Conservation (phyloP, 2,797 vertebrate genomes). For the Uromys caudimaculatus region DNA sequence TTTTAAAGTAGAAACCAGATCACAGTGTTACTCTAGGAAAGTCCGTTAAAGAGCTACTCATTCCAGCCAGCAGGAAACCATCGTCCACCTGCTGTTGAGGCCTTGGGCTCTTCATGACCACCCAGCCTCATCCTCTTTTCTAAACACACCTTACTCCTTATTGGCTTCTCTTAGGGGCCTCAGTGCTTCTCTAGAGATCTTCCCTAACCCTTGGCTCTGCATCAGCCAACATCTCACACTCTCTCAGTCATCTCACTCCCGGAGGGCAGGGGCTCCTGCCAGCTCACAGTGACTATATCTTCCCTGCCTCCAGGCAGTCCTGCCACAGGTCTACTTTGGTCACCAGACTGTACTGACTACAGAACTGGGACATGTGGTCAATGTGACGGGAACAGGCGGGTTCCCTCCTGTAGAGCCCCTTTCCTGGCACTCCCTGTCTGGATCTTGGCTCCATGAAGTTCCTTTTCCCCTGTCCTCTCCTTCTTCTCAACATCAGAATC, state of each 20-base stretch:
- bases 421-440: background rate
- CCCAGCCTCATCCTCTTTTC: background rate
- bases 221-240: no score
- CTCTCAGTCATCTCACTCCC: background rate
- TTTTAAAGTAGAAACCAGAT: slow-evolving; percentile 46
- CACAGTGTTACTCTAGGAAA: background rate
- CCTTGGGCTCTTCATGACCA: background rate
- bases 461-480: background rate
- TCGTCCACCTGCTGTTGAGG: background rate
- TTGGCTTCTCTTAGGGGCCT: background rate
- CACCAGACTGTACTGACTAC: background rate
- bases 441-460: background rate
- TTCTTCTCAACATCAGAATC: background rate
- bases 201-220: background rate
- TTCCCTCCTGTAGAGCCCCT: background rate
- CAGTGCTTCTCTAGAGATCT: background rate
- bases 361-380: background rate
- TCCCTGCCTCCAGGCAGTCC: background rate
- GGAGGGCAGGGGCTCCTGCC: background rate
- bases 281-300: background rate
- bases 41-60: background rate
- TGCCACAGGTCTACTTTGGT: background rate
- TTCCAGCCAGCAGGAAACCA: background rate
- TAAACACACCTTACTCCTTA: background rate
- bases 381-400: background rate